phyloP scores from a whole-genome alignment of 2,113 vertebrate genomes.

The Strigops habroptila region DNA sequence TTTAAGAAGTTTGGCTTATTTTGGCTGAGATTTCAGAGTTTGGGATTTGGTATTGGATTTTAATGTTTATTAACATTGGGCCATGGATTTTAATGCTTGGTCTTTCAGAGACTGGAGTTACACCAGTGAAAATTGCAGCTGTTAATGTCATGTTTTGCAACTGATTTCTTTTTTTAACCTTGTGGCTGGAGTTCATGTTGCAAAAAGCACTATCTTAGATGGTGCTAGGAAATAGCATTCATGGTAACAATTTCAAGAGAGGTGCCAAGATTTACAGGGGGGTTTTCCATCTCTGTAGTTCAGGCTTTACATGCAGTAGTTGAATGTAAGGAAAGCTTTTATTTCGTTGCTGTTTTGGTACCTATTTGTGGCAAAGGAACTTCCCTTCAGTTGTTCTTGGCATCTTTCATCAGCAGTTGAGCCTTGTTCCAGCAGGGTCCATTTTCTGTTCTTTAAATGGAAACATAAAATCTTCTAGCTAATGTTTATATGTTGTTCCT shows the following conservation, averaged over 20 bases:
- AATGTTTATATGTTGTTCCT: slow-evolving; percentile 43
- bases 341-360: slow-evolving; percentile 25
- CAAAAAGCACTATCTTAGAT: background rate
- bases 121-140: background rate
- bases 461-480: background rate
- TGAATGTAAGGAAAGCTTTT: background rate
- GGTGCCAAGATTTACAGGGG: background rate
- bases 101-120: background rate
- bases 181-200: background rate
- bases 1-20: background rate
- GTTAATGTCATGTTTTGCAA: background rate
- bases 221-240: background rate
- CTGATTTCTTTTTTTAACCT: background rate
- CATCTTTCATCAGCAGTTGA: slow-evolving; percentile 11
- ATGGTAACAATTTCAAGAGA: background rate
- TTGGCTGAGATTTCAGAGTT: background rate
- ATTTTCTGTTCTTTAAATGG: slow-evolving; percentile 8
- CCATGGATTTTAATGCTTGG: background rate
- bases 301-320: background rate
- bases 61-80: background rate
- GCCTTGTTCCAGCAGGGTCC: background rate
- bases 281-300: background rate
- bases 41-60: background rate
- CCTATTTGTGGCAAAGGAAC: slow-evolving; percentile 13
- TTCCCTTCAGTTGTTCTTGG: slow-evolving; percentile 36